Evolutionary conservation across 2,113 vertebrate species (phyloP).

Genomic region (Dasyprocta punctata): DNA sequence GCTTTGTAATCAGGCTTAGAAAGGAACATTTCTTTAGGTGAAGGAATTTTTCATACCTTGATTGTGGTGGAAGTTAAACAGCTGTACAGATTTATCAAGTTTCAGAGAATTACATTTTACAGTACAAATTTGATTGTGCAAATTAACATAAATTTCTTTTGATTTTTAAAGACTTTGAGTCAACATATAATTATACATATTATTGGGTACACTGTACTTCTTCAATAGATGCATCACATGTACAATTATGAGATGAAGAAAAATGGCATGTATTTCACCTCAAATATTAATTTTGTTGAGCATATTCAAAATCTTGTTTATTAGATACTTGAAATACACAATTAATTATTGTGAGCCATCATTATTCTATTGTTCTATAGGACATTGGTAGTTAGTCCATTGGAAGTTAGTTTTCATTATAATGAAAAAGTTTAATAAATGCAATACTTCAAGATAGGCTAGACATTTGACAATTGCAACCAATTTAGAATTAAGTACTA

Average conservation of each 20-base stretch:
- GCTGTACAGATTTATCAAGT: not conserved
- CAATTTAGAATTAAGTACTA: not conserved
- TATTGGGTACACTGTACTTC: not conserved
- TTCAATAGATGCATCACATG: not conserved
- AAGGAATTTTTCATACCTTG: too few species aligned
- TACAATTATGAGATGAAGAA: not conserved
- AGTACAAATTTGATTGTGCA: not conserved
- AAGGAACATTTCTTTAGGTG: not conserved
- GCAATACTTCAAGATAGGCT: not conserved
- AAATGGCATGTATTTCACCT: not conserved
- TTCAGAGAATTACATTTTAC: not conserved
- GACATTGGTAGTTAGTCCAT: not conserved
- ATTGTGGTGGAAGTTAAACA: not conserved
- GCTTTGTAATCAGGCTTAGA: not conserved
- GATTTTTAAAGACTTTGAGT: not conserved
- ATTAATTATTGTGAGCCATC: not conserved
- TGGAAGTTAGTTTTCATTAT: not conserved
- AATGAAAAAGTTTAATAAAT: not conserved
- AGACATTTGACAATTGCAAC: not conserved
- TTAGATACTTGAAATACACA: too few species aligned
- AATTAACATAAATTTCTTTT: not conserved
- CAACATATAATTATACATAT: not conserved
- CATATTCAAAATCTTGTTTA: not conserved
- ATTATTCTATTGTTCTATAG: not conserved
- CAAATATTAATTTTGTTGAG: not conserved